These are phyloP conservation scores for Eriocheir sinensis DNA, from an alignment of 1,140 invertebrate species.

Conservation along the genomic window DNA sequence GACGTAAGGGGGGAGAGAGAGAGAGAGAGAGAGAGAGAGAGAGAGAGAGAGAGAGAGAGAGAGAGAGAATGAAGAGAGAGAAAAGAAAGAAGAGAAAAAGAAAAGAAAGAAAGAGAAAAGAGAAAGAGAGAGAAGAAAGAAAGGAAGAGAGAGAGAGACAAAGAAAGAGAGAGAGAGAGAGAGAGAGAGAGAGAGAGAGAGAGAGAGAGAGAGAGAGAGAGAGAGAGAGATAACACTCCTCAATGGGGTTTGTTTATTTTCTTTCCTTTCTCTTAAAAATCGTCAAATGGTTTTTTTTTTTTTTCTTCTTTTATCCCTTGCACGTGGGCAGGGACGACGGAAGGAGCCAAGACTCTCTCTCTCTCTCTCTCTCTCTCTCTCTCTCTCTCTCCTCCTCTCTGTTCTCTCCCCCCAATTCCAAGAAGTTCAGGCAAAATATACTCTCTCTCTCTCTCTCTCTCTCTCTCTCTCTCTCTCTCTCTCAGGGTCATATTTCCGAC, in stretches of 20 bases:
- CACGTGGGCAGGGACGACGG: not conserved
- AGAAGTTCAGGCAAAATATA: not conserved
- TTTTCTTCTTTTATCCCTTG: not conserved
- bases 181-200: too few species aligned
- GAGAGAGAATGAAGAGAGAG: conserved; percentile 49
- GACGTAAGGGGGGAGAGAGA: conserved; percentile 27
- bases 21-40: conserved; percentile 58
- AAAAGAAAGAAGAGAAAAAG: conserved; percentile 49
- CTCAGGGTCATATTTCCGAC: too few species aligned
- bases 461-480: not conserved
- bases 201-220: not conserved
- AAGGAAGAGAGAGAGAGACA: not conserved
- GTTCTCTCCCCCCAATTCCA: not conserved
- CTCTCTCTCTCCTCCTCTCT: not conserved
- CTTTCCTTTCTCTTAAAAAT: not conserved
- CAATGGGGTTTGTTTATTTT: not conserved
- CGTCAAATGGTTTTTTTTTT: not conserved
- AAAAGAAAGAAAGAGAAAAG: conserved; percentile 33
- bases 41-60: conserved; percentile 26
- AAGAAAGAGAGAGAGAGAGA: too few species aligned
- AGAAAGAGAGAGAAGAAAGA: not conserved
- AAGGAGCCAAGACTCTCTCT: not conserved
- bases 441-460: not conserved
- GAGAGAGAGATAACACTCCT: not conserved
- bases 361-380: not conserved